Base-by-base conservation (phyloP, 2,113 vertebrate species). In the Piaya cayana region DNA sequence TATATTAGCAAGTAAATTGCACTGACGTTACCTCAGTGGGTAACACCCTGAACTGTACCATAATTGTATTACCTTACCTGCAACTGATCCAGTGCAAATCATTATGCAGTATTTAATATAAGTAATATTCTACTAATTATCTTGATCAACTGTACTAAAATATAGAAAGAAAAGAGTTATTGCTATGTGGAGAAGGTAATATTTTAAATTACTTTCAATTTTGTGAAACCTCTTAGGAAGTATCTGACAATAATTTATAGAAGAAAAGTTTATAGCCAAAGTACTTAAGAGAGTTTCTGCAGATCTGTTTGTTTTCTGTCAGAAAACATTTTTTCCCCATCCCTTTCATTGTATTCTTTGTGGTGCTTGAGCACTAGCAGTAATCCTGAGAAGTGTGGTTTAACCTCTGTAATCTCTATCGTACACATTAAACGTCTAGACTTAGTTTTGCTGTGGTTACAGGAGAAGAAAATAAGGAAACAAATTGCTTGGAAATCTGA, bases 381-480 rank as follows among this genome's bases (percentile, higher is more conserved):
- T 63, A 76, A 71, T 71, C 14, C 76, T 86, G 45, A 76, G 91
- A 89, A 83, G 64, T 67, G 36, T 96, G 74, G 55, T 88, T 94
- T 91, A 88, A 82, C 69, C 67, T 93, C 82, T 92, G 12, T 71
- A 64, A 67, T 89, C 67, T 85, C 50, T 56, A 29, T 91, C 92
- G 93, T 86, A 94, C 69, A 56, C 53, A 21, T 92, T 96, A 90
- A 95, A 94, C 70, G 71, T 55, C 71, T 94, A 78, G 58, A 65
- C 53, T 70, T 82, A 93, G 74, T 82, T 94, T 92, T 96, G 63
- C 92, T 96, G 84, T 97, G 95, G 92, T 71, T 96, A 94, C 82
- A 96, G 96, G 64, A 89, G 84, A 86, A 93, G 45, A 83, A 93
- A 90, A 89, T 50, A 88, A 72, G 59, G 25, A 86, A 93, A 90